Evolutionary conservation across 1,140 invertebrate genomes (phyloP).

Genomic region (Paraescarpia echinospica): DNA sequence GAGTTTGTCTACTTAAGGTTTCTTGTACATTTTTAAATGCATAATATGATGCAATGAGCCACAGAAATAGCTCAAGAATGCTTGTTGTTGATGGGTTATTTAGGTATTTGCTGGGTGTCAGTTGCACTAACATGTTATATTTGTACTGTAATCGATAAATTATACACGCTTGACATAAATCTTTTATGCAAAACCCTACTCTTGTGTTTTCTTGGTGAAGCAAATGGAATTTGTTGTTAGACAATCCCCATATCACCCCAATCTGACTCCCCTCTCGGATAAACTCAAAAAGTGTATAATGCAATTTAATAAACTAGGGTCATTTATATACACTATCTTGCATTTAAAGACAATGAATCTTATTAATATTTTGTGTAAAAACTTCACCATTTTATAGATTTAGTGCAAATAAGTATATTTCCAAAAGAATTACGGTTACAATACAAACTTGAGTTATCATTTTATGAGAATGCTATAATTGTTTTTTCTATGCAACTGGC

Average conservation of each 20-base stretch:
- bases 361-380: too few relatives aligned
- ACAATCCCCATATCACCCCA: neutral
- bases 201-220: neutral
- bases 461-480: too few relatives aligned
- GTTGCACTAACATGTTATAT: neutral
- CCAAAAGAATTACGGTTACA: too few relatives aligned
- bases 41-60: neutral
- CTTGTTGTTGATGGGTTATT: neutral
- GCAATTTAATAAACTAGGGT: too few relatives aligned
- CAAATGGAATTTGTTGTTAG: neutral
- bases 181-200: neutral
- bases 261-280: too few relatives aligned
- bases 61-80: neutral
- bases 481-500: too few relatives aligned
- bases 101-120: neutral
- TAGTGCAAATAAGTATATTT: too few relatives aligned
- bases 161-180: neutral
- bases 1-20: neutral
- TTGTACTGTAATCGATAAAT: neutral
- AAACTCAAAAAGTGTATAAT: too few relatives aligned
- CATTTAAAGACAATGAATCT: neutral
- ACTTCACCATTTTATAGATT: too few relatives aligned
- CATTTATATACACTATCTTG: neutral
- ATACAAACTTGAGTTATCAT: too few relatives aligned
- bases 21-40: neutral